phyloP scores from a whole-genome alignment of 2,888 invertebrate genomes.

The Drosophila bunnanda region DNA sequence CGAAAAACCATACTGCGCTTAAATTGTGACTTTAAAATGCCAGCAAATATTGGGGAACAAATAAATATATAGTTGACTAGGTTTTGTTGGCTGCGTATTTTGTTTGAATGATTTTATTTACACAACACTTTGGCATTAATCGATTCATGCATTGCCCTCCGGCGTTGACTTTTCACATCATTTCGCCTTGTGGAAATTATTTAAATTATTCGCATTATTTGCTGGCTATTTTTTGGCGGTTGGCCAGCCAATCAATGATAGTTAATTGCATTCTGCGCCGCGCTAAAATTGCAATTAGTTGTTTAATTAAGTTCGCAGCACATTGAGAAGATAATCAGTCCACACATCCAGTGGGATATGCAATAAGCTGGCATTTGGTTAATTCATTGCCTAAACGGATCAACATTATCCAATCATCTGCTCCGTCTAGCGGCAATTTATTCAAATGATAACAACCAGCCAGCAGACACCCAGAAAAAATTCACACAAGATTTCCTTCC shows the following conservation, averaged over 20 bases:
- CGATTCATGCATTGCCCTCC: slow-evolving; percentile 57
- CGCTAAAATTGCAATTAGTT: slow-evolving; percentile 64
- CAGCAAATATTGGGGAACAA: slow-evolving; percentile 26
- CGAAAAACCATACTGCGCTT: slow-evolving; percentile 20
- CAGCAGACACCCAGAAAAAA: slow-evolving; percentile 19
- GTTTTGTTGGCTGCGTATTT: slow-evolving; percentile 8
- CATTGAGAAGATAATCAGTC: not conserved
- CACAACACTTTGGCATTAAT: slow-evolving; percentile 69
- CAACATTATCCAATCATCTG: slow-evolving; percentile 48
- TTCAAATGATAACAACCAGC: slow-evolving; percentile 44
- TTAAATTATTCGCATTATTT: slow-evolving; percentile 51
- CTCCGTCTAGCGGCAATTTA: slow-evolving; percentile 52
- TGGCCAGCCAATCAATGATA: slow-evolving; percentile 40
- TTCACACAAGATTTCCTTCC: slow-evolving; percentile 32
- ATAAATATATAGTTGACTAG: slow-evolving; percentile 10
- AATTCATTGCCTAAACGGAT: slow-evolving; percentile 45
- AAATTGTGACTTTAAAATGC: slow-evolving; percentile 42
- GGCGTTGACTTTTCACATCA: slow-evolving; percentile 55
- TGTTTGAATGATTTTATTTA: slow-evolving; percentile 49
- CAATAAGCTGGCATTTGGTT: slow-evolving; percentile 21
- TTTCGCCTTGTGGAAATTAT: slow-evolving; percentile 51
- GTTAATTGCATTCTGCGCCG: slow-evolving; percentile 62
- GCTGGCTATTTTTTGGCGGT: slow-evolving; percentile 30
- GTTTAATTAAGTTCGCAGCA: slow-evolving; percentile 55
- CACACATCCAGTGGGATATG: slow-evolving; percentile 14